Evolutionary conservation across 1,140 invertebrate genomes (phyloP).

Genomic region (Ostrea denselamellosa): DNA sequence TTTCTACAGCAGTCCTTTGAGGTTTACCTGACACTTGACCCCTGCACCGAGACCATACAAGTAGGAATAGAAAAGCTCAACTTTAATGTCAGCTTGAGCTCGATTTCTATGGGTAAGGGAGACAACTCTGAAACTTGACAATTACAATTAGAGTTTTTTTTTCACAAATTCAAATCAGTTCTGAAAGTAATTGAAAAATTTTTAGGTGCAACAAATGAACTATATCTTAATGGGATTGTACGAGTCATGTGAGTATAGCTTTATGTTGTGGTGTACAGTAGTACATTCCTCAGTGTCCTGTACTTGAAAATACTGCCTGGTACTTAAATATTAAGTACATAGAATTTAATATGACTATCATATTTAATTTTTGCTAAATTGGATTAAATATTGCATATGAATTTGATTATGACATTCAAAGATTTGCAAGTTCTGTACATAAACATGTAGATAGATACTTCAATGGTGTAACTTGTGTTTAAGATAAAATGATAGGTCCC

Average conservation of each 20-base stretch:
- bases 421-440: too few species aligned
- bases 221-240: slow-evolving; percentile 52
- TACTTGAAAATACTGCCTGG: too few species aligned
- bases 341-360: too few species aligned
- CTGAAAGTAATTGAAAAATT: background rate
- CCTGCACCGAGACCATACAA: slow-evolving; percentile 49
- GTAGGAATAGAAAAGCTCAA: slow-evolving; percentile 56
- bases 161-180: background rate
- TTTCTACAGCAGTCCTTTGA: slow-evolving; percentile 56
- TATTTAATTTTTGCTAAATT: too few species aligned
- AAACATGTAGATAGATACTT: too few species aligned
- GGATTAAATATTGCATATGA: too few species aligned
- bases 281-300: background rate
- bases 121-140: background rate
- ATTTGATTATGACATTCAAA: too few species aligned
- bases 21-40: slow-evolving; percentile 48
- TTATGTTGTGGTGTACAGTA: background rate
- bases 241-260: slow-evolving; percentile 50
- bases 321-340: too few species aligned
- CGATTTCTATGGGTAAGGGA: slow-evolving; percentile 24
- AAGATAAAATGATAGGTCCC: too few species aligned
- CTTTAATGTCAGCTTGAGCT: slow-evolving; percentile 44
- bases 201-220: slow-evolving; percentile 43
- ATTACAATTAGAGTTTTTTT: background rate
- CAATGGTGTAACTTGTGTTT: too few species aligned